A percentile compares a stretch with the other conserved stretches of the same genome.
Conservation (phyloP, 1,140 invertebrate genomes). For the Zaprionus gabonicus region DNA sequence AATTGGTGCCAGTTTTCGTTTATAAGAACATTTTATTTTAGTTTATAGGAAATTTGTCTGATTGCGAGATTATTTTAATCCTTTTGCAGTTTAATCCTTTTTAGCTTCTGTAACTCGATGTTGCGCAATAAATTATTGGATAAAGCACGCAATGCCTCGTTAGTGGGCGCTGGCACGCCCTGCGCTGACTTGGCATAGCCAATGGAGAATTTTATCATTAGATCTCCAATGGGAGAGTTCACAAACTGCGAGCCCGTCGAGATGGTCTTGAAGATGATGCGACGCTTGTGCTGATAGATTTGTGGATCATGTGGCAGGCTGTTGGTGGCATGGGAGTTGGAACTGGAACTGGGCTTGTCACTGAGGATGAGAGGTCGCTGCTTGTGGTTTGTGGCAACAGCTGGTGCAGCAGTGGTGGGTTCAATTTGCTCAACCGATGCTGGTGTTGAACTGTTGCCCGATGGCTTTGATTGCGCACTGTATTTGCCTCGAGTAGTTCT, state of each 20-base stretch:
- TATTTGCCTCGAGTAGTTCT: constrained; percentile 46
- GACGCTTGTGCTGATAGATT: constrained; percentile 72
- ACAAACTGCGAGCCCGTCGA: constrained; percentile 74
- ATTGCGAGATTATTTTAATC: constrained; percentile 26
- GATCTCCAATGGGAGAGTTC: constrained; percentile 73
- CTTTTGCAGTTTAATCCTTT: constrained; percentile 44
- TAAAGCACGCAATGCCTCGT: constrained; percentile 51
- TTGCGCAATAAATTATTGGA: constrained; percentile 61
- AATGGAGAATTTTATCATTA: constrained; percentile 80
- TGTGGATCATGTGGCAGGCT: constrained; percentile 50
- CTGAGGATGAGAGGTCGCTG: constrained; percentile 7
- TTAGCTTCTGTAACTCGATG: constrained; percentile 59
- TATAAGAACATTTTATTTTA: too few species aligned
- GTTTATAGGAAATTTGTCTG: too few species aligned
- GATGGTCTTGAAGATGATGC: constrained; percentile 76
- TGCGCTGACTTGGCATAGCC: constrained; percentile 65
- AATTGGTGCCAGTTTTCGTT: too few species aligned
- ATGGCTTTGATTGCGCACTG: constrained; percentile 4
- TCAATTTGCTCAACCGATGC: constrained; percentile 35
- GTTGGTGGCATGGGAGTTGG: constrained; percentile 26
- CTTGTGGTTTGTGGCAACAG: not conserved
- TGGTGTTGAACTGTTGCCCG: constrained; percentile 7
- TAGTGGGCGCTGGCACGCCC: constrained; percentile 20
- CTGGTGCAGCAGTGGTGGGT: constrained; percentile 23
- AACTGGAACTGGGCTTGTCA: constrained; percentile 9